A percentile compares a stretch with the other conserved stretches of the same genome.
These are phyloP conservation scores for Theretra japonica DNA, from an alignment of 2,888 invertebrate genomes.

Conservation along the genomic window DNA sequence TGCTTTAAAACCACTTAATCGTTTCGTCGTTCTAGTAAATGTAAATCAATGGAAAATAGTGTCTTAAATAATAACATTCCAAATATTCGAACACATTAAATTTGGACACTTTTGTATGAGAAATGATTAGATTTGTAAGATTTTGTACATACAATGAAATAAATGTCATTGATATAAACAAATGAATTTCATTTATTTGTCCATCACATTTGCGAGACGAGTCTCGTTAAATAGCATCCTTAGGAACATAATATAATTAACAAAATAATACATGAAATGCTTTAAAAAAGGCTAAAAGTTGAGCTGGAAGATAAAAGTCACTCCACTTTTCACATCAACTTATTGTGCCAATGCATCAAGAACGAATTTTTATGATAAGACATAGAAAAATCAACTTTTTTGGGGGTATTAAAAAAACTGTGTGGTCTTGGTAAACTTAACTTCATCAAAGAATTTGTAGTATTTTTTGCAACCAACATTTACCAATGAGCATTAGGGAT, in stretches of 20 bases:
- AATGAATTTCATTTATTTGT: conserved; percentile 56
- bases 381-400: neutral
- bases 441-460: too few species aligned
- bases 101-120: conserved; percentile 84
- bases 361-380: neutral
- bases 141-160: conserved; percentile 85
- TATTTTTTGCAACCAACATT: too few species aligned
- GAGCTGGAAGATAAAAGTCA: neutral
- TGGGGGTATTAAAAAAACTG: neutral
- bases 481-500: too few species aligned
- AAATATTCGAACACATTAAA: conserved; percentile 78
- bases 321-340: neutral
- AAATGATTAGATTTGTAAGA: conserved; percentile 80
- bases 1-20: conserved; percentile 68
- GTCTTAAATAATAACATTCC: conserved; percentile 83
- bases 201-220: neutral
- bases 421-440: too few species aligned
- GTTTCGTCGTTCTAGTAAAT: conserved; percentile 63
- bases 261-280: neutral
- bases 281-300: neutral
- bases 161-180: conserved; percentile 81
- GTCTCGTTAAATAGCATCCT: neutral
- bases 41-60: conserved; percentile 78
- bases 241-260: neutral
- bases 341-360: neutral